Conservation (phyloP, 2,113 vertebrate genomes). For the Falcunculus frontatus region DNA sequence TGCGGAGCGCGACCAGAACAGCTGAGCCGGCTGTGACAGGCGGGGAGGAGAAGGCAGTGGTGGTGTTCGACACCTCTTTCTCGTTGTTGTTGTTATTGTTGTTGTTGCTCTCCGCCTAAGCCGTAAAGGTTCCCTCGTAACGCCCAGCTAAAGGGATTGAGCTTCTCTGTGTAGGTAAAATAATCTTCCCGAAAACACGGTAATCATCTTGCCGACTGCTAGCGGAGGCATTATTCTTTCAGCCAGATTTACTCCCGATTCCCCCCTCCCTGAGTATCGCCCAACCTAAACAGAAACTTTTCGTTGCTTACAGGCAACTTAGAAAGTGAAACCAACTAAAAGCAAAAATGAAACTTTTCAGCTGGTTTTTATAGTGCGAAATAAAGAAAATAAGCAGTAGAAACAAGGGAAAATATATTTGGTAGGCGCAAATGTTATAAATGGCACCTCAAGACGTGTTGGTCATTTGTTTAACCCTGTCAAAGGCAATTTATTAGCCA, state of each 20-base stretch:
- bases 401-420: neutral
- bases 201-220: neutral
- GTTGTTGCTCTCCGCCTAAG: neutral
- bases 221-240: neutral
- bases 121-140: neutral
- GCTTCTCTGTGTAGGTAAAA: neutral
- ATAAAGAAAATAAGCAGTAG: neutral
- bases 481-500: neutral
- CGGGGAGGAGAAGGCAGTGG: slow-evolving; percentile 4
- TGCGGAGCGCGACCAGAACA: neutral
- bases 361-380: neutral
- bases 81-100: neutral
- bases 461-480: neutral
- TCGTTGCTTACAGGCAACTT: neutral
- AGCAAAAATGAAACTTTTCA: slow-evolving; percentile 38
- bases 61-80: neutral
- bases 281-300: slow-evolving; percentile 15
- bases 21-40: slow-evolving; percentile 18
- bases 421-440: neutral
- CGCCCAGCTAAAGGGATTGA: neutral
- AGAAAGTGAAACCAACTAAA: slow-evolving; percentile 38
- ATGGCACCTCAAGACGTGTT: neutral
- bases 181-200: neutral
- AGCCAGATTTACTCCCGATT: neutral
- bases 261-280: neutral